Percentiles rank a stretch among this genome's conserved stretches.
phyloP scores from a whole-genome alignment of 2,888 invertebrate species.

The Stenoptilia bipunctidactyla region DNA sequence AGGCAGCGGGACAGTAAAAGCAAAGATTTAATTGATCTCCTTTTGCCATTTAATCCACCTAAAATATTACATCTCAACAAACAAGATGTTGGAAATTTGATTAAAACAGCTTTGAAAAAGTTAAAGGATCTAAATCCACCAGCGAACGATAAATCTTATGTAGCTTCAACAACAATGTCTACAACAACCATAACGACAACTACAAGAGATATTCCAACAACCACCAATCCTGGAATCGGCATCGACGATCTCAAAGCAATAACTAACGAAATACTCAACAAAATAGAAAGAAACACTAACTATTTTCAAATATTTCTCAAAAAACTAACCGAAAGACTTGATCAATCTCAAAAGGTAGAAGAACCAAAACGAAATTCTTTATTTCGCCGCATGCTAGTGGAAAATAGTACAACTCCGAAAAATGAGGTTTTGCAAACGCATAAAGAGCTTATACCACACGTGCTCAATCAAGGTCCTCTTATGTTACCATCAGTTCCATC shows the following conservation, averaged over 20 bases:
- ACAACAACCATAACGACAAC: conserved; percentile 3
- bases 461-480: neutral
- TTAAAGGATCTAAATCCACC: conserved; percentile 3
- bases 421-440: too few relatives aligned
- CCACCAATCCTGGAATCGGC: too few relatives aligned
- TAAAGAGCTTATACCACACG: too few relatives aligned
- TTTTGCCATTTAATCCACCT: conserved; percentile 17
- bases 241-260: conserved; percentile 8
- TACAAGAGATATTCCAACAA: neutral
- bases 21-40: conserved; percentile 18
- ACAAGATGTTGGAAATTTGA: conserved; percentile 16
- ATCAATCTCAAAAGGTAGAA: too few relatives aligned
- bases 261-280: conserved; percentile 40
- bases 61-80: conserved; percentile 17
- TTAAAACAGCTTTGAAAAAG: conserved; percentile 13
- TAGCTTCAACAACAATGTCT: conserved; percentile 5
- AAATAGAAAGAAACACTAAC: conserved; percentile 44
- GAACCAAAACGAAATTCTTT: too few relatives aligned
- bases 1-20: too few relatives aligned
- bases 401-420: too few relatives aligned
- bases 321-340: conserved; percentile 26
- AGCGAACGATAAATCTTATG: conserved; percentile 5
- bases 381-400: too few relatives aligned
- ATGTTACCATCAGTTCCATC: neutral
- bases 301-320: conserved; percentile 33